phyloP scores from a whole-genome alignment of 2,797 vertebrate species.

The Onychomys leucogaster region DNA sequence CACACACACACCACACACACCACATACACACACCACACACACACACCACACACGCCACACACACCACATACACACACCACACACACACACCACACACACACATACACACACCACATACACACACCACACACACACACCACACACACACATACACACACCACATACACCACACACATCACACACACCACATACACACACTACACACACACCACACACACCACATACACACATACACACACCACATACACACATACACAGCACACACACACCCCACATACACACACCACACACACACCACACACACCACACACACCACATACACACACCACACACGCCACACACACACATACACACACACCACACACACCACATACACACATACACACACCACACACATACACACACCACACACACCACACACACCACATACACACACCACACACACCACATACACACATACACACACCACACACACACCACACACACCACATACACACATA shows the following conservation, averaged over 20 bases:
- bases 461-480: background rate
- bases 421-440: background rate
- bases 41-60: background rate
- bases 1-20: background rate
- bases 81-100: no score
- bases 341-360: no score
- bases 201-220: background rate
- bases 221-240: no score
- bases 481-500: background rate
- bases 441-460: background rate
- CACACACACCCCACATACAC: background rate
- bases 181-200: no score
- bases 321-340: background rate
- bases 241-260: background rate
- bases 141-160: no score
- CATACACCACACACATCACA: background rate
- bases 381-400: background rate
- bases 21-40: no score
- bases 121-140: background rate
- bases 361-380: no score
- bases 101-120: no score
- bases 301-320: background rate
- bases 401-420: background rate
- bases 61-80: background rate
- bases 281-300: background rate